Percentiles rank a stretch among this genome's conserved stretches.
Conservation (phyloP, 2,113 vertebrate species). For the Pseudolaguvia tuberculata region DNA sequence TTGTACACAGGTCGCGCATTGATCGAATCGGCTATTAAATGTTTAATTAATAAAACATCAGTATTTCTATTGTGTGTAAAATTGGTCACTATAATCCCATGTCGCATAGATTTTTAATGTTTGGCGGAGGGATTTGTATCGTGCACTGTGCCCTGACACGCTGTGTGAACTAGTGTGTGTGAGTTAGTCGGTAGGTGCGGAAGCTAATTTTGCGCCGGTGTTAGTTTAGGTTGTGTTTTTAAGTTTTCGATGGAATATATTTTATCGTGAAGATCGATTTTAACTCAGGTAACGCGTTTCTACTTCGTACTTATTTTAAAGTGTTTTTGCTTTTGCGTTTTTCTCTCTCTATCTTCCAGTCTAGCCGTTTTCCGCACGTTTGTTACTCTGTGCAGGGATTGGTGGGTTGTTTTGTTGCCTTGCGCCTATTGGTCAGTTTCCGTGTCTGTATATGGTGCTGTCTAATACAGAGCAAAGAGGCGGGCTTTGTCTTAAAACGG, state of each 20-base stretch:
- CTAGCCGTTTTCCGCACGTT: neutral
- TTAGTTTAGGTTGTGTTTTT: neutral
- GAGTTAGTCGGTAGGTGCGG: neutral
- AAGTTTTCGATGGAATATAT: conserved; percentile 32
- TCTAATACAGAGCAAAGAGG: neutral
- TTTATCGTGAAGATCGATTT: conserved; percentile 7
- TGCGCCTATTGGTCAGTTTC: neutral
- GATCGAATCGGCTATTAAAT: neutral
- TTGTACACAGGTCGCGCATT: neutral
- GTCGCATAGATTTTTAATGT: neutral
- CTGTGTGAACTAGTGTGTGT: neutral
- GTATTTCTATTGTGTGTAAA: neutral
- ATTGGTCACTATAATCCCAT: neutral
- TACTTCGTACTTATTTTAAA: too few relatives aligned
- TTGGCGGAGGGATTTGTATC: conserved; percentile 60
- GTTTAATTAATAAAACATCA: rapidly evolving
- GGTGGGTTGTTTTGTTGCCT: neutral
- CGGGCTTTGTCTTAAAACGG: neutral
- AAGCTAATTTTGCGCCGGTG: neutral
- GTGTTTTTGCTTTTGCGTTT: neutral
- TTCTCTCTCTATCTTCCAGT: neutral
- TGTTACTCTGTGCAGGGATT: neutral
- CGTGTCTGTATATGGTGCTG: neutral
- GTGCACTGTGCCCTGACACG: too few relatives aligned
- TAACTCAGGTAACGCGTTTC: conserved; percentile 33